phyloP scores from a whole-genome alignment of 2,113 vertebrate genomes.

The Nannobrachium achirus region DNA sequence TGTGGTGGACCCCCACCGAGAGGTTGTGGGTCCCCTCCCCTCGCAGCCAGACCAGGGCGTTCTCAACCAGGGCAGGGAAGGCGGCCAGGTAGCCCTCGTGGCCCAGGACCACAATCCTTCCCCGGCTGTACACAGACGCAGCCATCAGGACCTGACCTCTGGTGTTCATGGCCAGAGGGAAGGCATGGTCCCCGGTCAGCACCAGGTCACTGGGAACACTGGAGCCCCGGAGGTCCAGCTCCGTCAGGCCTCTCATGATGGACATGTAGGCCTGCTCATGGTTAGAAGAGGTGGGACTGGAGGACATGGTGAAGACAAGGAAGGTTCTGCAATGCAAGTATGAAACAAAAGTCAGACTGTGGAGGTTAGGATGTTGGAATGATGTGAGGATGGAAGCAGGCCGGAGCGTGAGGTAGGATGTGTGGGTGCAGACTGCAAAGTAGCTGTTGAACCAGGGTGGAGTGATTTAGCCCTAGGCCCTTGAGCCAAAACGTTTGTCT shows the following conservation, averaged over 20 bases:
- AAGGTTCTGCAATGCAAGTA: too few relatives aligned
- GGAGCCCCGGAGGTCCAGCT: conserved; percentile 63
- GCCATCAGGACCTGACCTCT: conserved; percentile 77
- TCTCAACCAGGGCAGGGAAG: conserved; percentile 81
- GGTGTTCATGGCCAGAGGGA: conserved; percentile 78
- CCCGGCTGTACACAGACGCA: conserved; percentile 79
- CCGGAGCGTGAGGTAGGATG: too few relatives aligned
- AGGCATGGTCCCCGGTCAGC: conserved; percentile 73
- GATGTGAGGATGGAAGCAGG: too few relatives aligned
- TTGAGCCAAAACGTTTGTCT: too few relatives aligned
- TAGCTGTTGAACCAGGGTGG: too few relatives aligned
- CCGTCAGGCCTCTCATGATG: conserved; percentile 66
- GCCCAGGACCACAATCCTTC: conserved; percentile 84
- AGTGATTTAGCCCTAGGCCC: too few relatives aligned
- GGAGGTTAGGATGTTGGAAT: too few relatives aligned
- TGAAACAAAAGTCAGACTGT: too few relatives aligned
- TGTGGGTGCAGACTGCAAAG: too few relatives aligned
- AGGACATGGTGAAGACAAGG: conserved; percentile 33
- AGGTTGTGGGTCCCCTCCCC: conserved; percentile 60
- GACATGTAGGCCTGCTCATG: conserved; percentile 58
- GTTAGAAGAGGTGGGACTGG: neutral
- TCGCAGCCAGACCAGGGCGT: conserved; percentile 85
- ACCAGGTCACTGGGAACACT: conserved; percentile 68
- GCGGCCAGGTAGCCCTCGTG: conserved; percentile 82
- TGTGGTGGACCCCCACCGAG: conserved; percentile 77